These are phyloP conservation scores for Spisula solida DNA, from an alignment of 2,888 invertebrate genomes.

Conservation along the genomic window DNA sequence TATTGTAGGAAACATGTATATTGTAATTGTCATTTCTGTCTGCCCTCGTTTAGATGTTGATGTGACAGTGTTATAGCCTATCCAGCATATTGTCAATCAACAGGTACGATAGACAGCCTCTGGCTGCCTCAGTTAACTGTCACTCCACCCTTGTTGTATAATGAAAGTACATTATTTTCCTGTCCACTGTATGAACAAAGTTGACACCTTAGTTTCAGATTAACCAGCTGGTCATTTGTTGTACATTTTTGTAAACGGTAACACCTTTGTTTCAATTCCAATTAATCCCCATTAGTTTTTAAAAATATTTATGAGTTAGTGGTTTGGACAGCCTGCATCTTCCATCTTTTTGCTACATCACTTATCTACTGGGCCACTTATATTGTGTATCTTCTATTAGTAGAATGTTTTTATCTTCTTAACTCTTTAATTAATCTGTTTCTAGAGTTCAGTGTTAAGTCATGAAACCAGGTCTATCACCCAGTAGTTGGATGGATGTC, in stretches of 20 bases:
- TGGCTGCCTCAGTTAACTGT: constrained; percentile 31
- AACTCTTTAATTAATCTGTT: too few species aligned
- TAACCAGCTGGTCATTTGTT: neutral
- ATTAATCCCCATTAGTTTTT: neutral
- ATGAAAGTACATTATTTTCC: neutral
- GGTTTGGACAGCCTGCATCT: neutral
- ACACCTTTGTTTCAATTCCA: neutral
- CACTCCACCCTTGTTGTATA: constrained; percentile 41
- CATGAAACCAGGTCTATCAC: too few species aligned
- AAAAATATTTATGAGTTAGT: neutral
- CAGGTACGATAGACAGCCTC: constrained; percentile 33
- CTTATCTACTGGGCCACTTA: neutral
- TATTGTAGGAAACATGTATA: constrained; percentile 6
- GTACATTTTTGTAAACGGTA: neutral
- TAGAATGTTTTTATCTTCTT: too few species aligned
- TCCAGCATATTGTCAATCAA: constrained; percentile 39
- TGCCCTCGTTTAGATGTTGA: constrained; percentile 14
- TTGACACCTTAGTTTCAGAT: neutral
- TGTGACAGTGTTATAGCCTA: constrained; percentile 35
- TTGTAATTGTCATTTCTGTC: constrained; percentile 41
- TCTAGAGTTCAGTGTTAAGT: too few species aligned
- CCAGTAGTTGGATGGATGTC: too few species aligned
- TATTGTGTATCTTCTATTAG: too few species aligned
- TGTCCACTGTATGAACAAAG: neutral
- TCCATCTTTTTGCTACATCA: neutral